These are phyloP conservation scores for Brachirus orientalis DNA, from an alignment of 2,113 vertebrate genomes.

Conservation along the genomic window DNA sequence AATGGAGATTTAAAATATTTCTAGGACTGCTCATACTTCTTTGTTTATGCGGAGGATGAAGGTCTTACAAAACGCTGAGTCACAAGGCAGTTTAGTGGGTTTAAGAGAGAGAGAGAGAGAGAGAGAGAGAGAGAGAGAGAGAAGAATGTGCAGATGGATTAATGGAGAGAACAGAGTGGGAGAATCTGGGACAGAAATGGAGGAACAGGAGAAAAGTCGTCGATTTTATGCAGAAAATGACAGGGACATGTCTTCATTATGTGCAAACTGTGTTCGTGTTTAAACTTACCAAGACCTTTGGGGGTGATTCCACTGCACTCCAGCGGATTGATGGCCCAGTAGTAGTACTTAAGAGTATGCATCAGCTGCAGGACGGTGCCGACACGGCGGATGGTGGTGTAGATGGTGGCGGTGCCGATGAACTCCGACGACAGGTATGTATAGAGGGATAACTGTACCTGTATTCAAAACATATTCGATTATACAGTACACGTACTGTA, in stretches of 20 bases:
- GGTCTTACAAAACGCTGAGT: too few species aligned
- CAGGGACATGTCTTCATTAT: background rate
- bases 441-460: conserved; percentile 97
- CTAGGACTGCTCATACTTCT: too few species aligned
- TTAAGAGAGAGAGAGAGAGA: background rate
- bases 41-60: too few species aligned
- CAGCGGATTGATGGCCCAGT: conserved; percentile 96
- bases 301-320: conserved; percentile 95
- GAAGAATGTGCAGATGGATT: background rate
- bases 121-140: background rate
- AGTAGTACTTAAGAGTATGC: conserved; percentile 99
- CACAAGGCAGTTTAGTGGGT: too few species aligned
- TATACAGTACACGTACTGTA: background rate
- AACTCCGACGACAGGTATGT: conserved; percentile 98
- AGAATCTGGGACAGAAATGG: too few species aligned
- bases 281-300: conserved; percentile 91
- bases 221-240: too few species aligned
- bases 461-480: conserved; percentile 8
- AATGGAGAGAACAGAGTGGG: background rate
- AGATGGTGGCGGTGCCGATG: conserved; percentile 98
- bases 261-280: background rate
- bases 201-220: too few species aligned
- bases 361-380: conserved; percentile 98
- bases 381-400: conserved; percentile 96
- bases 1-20: conserved; percentile 8